A percentile compares a stretch with the other conserved stretches of the same genome.
Conservation (phyloP, 2,888 invertebrate genomes). For the Drosophila neotestacea region DNA sequence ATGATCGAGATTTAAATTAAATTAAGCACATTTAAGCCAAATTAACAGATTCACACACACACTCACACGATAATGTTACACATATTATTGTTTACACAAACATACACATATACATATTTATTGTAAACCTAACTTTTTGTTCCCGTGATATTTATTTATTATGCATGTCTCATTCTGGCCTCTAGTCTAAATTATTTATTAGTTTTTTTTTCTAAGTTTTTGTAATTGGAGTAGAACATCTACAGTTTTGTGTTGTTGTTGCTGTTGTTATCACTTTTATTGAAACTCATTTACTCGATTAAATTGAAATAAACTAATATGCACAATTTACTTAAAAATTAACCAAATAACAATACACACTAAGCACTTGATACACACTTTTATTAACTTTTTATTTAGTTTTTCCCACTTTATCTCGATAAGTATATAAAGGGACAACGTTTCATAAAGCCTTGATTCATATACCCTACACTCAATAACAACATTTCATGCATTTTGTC, state of each 20-base stretch:
- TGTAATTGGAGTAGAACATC: conserved; percentile 7
- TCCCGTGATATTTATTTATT: conserved; percentile 7
- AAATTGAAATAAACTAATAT: conserved; percentile 7
- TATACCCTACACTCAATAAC: conserved; percentile 9
- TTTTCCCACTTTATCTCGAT: background rate
- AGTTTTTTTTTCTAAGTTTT: conserved; percentile 10
- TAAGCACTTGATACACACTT: conserved; percentile 1
- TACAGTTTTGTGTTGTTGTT: conserved; percentile 29
- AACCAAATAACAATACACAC: conserved; percentile 5
- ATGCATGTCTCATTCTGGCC: conserved; percentile 31
- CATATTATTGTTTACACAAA: conserved; percentile 7
- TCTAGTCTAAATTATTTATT: conserved; percentile 35
- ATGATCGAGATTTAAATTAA: background rate
- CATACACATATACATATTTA: conserved; percentile 10
- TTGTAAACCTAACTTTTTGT: conserved; percentile 1
- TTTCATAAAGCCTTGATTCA: background rate
- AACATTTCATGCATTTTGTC: conserved; percentile 36
- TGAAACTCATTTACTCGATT: conserved; percentile 7
- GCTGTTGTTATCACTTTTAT: conserved; percentile 13
- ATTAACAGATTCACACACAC: conserved; percentile 25
- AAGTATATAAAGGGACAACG: background rate
- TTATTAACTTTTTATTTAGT: background rate
- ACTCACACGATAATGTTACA: background rate
- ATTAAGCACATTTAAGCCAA: conserved; percentile 9
- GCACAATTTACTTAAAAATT: background rate